These are phyloP conservation scores for Fragum fragum DNA, from an alignment of 2,888 invertebrate species.

Conservation along the genomic window DNA sequence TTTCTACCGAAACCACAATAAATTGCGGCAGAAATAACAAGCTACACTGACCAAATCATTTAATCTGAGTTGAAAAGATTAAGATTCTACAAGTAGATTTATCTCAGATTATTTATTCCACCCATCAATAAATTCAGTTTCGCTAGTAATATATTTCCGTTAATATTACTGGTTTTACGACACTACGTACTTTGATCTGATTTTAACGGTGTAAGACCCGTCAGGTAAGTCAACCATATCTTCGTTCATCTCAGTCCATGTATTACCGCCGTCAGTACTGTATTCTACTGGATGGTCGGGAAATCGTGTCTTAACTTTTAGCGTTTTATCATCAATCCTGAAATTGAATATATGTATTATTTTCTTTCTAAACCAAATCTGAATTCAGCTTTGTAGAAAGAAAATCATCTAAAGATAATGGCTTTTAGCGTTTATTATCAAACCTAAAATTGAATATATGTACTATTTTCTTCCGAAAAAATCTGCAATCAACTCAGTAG, in stretches of 20 bases:
- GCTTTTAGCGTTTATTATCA: no score
- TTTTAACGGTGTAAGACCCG: neutral
- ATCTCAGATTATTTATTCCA: neutral
- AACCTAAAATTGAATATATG: no score
- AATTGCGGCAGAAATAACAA: no score
- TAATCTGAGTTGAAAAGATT: no score
- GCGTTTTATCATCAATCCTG: conserved; percentile 57
- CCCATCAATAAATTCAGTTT: neutral
- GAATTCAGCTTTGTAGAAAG: no score
- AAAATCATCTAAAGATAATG: no score
- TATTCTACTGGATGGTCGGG: conserved; percentile 61
- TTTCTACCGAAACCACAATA: no score
- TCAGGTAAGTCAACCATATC: neutral
- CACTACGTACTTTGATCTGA: conserved; percentile 21
- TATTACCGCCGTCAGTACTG: conserved; percentile 8
- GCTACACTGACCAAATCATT: no score
- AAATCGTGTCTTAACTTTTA: conserved; percentile 71
- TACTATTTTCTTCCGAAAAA: no score
- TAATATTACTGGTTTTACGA: no score
- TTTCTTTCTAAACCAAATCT: no score
- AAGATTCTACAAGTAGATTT: neutral
- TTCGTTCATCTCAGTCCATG: conserved; percentile 2
- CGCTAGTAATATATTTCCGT: neutral
- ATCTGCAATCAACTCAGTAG: no score
- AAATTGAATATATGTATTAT: conserved; percentile 9